These are phyloP conservation scores for Sitta carolinensis DNA, from an alignment of 2,797 vertebrate genomes.

Conservation along the genomic window DNA sequence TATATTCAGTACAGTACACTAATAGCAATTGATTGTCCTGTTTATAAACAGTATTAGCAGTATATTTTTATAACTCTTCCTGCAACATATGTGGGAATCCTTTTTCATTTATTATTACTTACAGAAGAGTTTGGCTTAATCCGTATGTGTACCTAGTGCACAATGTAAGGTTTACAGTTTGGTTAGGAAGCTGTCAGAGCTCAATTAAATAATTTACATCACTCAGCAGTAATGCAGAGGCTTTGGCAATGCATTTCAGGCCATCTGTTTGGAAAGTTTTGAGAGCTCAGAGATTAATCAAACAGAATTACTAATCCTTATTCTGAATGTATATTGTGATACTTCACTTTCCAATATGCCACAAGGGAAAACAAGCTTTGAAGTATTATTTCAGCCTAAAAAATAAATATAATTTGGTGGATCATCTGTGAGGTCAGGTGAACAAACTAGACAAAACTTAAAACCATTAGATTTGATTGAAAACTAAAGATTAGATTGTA, in stretches of 20 bases:
- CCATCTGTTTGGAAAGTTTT: slow-evolving; percentile 31
- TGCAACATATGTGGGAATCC: not conserved
- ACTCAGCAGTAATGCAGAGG: not conserved
- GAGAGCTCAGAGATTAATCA: slow-evolving; percentile 25
- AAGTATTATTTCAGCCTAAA: not conserved
- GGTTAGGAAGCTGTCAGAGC: slow-evolving; percentile 20
- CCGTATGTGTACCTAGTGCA: not conserved
- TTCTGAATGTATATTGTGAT: not conserved
- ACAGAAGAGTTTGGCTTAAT: slow-evolving; percentile 20
- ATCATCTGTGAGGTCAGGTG: not conserved
- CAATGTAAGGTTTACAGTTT: slow-evolving; percentile 5
- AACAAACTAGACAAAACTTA: not conserved
- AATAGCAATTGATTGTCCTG: not conserved
- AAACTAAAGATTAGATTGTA: too few species aligned
- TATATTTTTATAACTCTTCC: not conserved
- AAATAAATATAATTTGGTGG: not conserved
- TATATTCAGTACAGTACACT: not conserved
- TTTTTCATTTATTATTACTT: not conserved
- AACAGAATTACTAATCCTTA: slow-evolving; percentile 22
- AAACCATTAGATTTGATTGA: not conserved
- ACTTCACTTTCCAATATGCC: slow-evolving; percentile 1
- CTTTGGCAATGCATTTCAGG: slow-evolving; percentile 34
- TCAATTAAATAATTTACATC: slow-evolving; percentile 51
- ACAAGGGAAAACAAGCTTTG: not conserved
- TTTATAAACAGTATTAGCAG: not conserved